These are phyloP conservation scores for Corythornis madagascariensis DNA, from an alignment of 2,113 vertebrate species.

Conservation along the genomic window DNA sequence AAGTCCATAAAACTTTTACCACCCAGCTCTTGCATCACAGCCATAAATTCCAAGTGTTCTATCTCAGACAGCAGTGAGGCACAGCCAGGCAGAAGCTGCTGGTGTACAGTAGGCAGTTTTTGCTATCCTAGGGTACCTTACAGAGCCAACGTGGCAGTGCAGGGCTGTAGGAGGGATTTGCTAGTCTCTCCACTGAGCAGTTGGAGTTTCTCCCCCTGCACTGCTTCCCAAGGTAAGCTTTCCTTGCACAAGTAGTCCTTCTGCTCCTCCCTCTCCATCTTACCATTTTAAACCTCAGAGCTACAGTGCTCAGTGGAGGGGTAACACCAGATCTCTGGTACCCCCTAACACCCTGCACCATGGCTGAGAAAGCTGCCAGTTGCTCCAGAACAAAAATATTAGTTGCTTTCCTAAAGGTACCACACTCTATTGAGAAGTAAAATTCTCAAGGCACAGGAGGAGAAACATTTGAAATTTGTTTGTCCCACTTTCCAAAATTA, in stretches of 20 bases:
- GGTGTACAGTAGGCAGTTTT: fast-evolving
- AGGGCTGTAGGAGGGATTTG: background rate
- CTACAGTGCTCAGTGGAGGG: background rate
- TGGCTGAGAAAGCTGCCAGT: background rate
- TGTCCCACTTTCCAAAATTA: background rate
- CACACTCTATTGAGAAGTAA: background rate
- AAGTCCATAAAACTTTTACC: constrained; percentile 21
- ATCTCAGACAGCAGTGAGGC: background rate
- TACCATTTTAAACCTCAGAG: background rate
- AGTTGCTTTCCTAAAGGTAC: background rate
- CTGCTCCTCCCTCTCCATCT: background rate
- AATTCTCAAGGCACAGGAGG: background rate
- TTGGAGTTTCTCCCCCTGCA: background rate
- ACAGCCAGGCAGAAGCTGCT: background rate
- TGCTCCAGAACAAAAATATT: background rate
- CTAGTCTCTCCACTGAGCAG: background rate
- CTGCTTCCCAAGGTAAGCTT: background rate
- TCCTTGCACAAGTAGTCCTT: background rate
- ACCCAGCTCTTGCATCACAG: background rate
- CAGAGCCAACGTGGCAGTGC: fast-evolving
- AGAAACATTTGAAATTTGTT: background rate
- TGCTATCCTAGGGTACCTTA: fast-evolving
- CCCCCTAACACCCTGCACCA: fast-evolving
- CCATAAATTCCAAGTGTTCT: background rate
- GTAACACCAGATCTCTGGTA: background rate